phyloP scores from a whole-genome alignment of 2,113 vertebrate species.

The Pangasianodon gigas region DNA sequence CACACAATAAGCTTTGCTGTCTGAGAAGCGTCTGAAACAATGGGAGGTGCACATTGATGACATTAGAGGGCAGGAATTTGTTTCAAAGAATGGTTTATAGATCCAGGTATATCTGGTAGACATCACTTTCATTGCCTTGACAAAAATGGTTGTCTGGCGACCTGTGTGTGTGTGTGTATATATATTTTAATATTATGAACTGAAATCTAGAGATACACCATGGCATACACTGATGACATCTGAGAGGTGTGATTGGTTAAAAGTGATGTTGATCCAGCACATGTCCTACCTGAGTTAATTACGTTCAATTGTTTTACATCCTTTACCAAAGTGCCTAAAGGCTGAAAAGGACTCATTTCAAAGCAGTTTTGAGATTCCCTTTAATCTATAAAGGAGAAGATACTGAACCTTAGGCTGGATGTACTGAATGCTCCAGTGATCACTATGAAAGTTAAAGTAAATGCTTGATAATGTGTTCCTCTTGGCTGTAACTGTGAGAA shows the following conservation, averaged over 20 bases:
- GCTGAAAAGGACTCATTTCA: background rate
- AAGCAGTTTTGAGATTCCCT: conserved; percentile 7
- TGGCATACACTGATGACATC: too few relatives aligned
- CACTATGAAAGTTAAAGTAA: background rate
- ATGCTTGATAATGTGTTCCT: background rate
- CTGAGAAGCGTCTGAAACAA: background rate
- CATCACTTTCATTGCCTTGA: background rate
- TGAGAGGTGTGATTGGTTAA: background rate
- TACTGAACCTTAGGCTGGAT: background rate
- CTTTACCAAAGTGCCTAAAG: background rate
- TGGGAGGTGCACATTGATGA: background rate
- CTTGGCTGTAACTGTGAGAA: background rate
- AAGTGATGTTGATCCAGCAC: background rate
- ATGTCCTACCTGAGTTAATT: background rate
- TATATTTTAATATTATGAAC: background rate
- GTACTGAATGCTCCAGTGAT: background rate
- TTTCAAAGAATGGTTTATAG: background rate
- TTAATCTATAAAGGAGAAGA: conserved; percentile 12
- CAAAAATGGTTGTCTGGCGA: background rate
- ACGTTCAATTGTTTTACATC: background rate
- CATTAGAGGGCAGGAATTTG: background rate
- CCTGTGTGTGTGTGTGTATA: too few relatives aligned
- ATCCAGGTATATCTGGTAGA: background rate
- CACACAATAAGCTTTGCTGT: background rate
- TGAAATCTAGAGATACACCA: background rate